Conservation (phyloP, 1,140 invertebrate genomes). For the Halictus rubicundus region DNA sequence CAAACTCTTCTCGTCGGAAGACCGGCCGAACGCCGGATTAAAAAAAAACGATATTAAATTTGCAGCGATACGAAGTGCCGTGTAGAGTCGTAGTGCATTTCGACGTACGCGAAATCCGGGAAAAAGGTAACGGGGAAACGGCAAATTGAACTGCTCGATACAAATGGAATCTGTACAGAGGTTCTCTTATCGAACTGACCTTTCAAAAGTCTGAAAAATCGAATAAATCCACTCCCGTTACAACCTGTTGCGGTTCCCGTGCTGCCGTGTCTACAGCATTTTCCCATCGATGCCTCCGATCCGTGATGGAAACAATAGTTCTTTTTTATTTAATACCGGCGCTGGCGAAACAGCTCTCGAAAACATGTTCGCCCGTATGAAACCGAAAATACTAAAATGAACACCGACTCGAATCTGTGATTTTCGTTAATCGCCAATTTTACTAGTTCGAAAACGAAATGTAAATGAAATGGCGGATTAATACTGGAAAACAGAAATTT, state of each 20-base stretch:
- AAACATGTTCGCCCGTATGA: no score
- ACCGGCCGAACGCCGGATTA: neutral
- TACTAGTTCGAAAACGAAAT: no score
- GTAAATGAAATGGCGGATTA: no score
- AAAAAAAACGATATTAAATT: neutral
- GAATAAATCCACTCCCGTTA: slow-evolving; percentile 11
- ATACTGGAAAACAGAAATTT: no score
- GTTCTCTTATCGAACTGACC: neutral
- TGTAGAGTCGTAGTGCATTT: neutral
- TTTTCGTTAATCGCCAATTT: no score
- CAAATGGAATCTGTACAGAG: neutral
- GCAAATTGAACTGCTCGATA: slow-evolving; percentile 5
- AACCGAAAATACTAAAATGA: no score
- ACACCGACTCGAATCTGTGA: no score
- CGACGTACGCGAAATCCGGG: neutral
- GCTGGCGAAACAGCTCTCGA: no score
- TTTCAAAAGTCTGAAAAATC: slow-evolving; percentile 21
- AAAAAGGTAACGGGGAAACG: slow-evolving; percentile 9
- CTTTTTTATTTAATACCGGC: no score
- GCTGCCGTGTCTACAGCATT: neutral
- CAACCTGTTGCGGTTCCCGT: slow-evolving; percentile 31
- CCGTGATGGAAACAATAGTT: neutral
- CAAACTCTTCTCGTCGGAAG: neutral
- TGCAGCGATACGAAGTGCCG: neutral
- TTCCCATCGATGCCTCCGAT: neutral